These are phyloP conservation scores for Edolisoma coerulescens DNA, from an alignment of 2,113 vertebrate species.

Conservation along the genomic window DNA sequence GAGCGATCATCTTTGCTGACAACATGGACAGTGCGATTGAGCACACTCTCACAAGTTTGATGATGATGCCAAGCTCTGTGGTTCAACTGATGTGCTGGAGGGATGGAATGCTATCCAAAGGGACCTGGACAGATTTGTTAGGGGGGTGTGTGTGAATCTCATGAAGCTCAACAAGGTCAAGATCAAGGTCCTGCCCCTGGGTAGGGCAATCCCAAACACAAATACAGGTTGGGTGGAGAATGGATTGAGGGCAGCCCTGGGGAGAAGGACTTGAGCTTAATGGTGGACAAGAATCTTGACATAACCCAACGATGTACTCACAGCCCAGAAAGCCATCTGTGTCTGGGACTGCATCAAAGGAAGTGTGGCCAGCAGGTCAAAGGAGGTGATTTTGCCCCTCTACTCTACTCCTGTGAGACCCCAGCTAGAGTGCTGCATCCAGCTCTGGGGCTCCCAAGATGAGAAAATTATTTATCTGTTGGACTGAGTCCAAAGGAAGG, in stretches of 20 bases:
- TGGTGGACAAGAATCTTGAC: background rate
- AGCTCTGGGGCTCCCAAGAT: background rate
- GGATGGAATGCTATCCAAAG: background rate
- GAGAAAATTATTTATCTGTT: background rate
- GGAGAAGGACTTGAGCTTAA: background rate
- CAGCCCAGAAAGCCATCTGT: background rate
- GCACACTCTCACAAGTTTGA: too few species aligned
- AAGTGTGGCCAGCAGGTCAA: background rate
- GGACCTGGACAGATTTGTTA: background rate
- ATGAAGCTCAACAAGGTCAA: background rate
- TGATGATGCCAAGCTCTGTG: background rate
- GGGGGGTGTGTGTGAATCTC: rapidly evolving
- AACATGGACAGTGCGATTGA: background rate
- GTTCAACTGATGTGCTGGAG: background rate
- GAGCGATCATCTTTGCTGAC: background rate
- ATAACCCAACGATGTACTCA: rapidly evolving
- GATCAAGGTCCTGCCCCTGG: background rate
- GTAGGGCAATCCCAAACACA: background rate
- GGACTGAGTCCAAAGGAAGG: background rate
- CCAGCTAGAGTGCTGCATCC: background rate
- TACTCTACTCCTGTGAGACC: background rate
- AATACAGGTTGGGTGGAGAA: background rate
- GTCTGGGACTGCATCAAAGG: background rate
- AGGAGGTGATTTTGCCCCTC: background rate
- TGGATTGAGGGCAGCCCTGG: background rate